Conservation (phyloP, 2,113 vertebrate genomes). For the Pseudopipra pipra region DNA sequence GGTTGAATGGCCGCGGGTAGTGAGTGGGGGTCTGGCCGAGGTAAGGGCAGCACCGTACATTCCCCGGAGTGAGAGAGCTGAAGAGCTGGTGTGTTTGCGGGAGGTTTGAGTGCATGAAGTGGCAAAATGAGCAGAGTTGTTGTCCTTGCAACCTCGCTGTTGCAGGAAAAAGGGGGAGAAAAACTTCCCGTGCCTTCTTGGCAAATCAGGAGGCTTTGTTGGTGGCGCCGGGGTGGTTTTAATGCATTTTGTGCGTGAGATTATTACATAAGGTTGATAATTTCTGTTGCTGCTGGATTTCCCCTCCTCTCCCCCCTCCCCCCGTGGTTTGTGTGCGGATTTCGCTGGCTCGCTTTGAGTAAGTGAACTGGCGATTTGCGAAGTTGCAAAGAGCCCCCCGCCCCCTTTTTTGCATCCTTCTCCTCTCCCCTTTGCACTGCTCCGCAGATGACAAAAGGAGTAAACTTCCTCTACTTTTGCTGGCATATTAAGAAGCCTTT, state of each 20-base stretch:
- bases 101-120: neutral
- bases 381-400: conserved; percentile 36
- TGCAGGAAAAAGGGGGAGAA: neutral
- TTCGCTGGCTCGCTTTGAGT: conserved; percentile 39
- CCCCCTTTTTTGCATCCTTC: conserved; percentile 21
- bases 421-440: neutral
- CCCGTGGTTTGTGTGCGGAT: conserved; percentile 48
- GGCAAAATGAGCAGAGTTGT: neutral
- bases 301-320: neutral
- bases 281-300: conserved; percentile 45
- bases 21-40: conserved; percentile 15
- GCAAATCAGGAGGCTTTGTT: conserved; percentile 34
- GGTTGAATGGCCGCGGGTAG: conserved; percentile 19
- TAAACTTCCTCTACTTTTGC: conserved; percentile 65
- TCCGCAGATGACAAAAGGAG: conserved; percentile 62
- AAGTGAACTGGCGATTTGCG: conserved; percentile 60
- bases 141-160: neutral
- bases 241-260: conserved; percentile 26
- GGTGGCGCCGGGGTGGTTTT: conserved; percentile 2
- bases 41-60: neutral
- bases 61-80: neutral
- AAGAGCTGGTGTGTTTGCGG: neutral
- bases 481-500: conserved; percentile 39
- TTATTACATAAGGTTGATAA: conserved; percentile 63
- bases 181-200: conserved; percentile 15